Evolutionary conservation across 2,888 invertebrate species (phyloP), one percentile per base, ranked within the genome.

Genomic region (Gymnosoma rotundatum): DNA sequence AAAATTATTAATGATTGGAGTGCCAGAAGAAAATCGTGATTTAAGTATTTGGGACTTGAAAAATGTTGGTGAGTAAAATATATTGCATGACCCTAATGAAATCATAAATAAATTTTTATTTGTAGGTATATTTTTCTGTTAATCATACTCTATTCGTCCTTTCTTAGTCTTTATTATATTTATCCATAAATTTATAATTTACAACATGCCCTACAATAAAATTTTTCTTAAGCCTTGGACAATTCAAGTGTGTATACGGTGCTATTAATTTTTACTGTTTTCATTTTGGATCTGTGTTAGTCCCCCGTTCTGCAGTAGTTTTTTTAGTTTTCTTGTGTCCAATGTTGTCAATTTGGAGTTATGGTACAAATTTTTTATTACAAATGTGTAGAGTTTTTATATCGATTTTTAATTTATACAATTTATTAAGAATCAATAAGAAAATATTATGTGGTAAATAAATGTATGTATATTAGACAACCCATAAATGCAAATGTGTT

Each of bases 41-140:
- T 85, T 89, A 18, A 91, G 89, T 83, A 89, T 91, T 86, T 89
- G 88, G 88, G 91, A 91, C 87, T 87, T 91, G 21, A 90, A 89
- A 88, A 90, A 89, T 89, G 90, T 90, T 88, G 90, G 90, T 90
- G 88, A 88, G 90, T 87, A 61, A 21, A 52, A 48, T 2, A 32
- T 32, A 8, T 32, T 16, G 36, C 6, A 25, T 38, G 42, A 42
- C 1, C 42, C 10, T 12, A 42, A 10, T 14, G 6, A 42, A 14
- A 3, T 14, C 12, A 12, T 42, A 42, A 8, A 42, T 7, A 42
- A 8, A 42, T 2, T 45, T 16, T 2, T 45, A 45, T 16, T 14
- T 7, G 7, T 48, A n/a, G 1, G 5, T 16, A n/a, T 45, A 12
- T 14, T 48, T 48, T 48, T 2, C n/a, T n/a, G n/a, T n/a, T n/a